Base-by-base conservation (phyloP, 2,888 invertebrate species). In the Leptarthrus brevirostris region DNA sequence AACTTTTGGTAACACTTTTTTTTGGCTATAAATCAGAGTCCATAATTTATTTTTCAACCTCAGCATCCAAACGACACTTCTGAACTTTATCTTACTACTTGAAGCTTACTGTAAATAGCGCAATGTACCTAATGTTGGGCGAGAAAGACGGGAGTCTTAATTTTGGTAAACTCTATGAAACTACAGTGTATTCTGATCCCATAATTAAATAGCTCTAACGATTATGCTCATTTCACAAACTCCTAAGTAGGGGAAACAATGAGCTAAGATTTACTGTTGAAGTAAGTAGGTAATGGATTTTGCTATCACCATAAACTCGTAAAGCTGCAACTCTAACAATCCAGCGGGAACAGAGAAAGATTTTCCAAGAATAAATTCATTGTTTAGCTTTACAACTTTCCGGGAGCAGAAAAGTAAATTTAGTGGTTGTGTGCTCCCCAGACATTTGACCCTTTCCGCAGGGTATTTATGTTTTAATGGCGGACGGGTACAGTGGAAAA, bases 381-480 rank as follows among this genome's bases (percentile, higher is more conserved):
- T 69, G 69, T 69, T 69, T 69, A 69, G 52, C 69, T 69, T 69
- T 69, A 69, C 52, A 69, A 36, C 69, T 69, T 69, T 69, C 69
- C 69, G 69, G 69, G 34, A 52, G 52, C 49, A 52, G 52, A 52
- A 52, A 69, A 69, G 69, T 69, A 69, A 69, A 69, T 69, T 69
- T 69, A 64, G 44, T 64, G 64, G 47, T 24, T 64, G 47, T 64
- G 47, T 64, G 64, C 24, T 69, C 69, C 69, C 69, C 8, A 52
- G 69, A 69, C 69, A 69, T 69, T 69, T 69, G 69, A 69, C 69
- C 69, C 69, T 52, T 69, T 69, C 69, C 69, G 52, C 52, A 52
- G 69, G 69, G 69, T 69, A 69, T 69, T 69, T 69, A 69, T 69
- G 69, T 52, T 69, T 69, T 69, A 69, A 69, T 69, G 69, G 69